A percentile compares a stretch with the other conserved stretches of the same genome.
phyloP scores from a whole-genome alignment of 2,113 vertebrate genomes.

The Lonchura striata region DNA sequence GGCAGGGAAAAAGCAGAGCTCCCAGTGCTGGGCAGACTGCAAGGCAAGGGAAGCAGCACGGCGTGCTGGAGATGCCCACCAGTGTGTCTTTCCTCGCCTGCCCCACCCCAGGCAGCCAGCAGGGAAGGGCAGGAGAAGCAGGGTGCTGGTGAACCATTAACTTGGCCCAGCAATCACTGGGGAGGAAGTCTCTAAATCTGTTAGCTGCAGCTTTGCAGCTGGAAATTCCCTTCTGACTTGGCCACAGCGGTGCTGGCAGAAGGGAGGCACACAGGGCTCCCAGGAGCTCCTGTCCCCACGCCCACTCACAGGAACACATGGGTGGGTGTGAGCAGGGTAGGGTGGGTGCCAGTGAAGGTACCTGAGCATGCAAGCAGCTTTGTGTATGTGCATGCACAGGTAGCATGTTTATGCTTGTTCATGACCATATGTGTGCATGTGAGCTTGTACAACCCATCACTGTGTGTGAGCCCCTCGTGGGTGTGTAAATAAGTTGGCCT shows the following conservation, averaged over 20 bases:
- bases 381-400: not conserved
- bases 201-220: not conserved
- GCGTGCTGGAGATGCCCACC: not conserved
- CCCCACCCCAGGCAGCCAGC: fast-evolving
- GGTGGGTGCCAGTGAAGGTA: not conserved
- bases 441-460: not conserved
- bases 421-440: fast-evolving
- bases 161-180: not conserved
- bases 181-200: not conserved
- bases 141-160: not conserved
- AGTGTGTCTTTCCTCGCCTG: fast-evolving
- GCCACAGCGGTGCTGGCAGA: not conserved
- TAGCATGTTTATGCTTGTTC: not conserved
- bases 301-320: not conserved
- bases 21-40: not conserved
- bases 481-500: not conserved
- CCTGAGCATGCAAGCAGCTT: not conserved
- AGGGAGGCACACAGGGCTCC: not conserved
- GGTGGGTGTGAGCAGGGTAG: not conserved
- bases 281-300: fast-evolving
- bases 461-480: fast-evolving
- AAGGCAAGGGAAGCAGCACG: not conserved
- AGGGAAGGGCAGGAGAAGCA: not conserved
- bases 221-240: constrained; percentile 24
- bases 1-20: not conserved